phyloP scores from a whole-genome alignment of 2,888 invertebrate species.

The Listrodromus nycthemerus region DNA sequence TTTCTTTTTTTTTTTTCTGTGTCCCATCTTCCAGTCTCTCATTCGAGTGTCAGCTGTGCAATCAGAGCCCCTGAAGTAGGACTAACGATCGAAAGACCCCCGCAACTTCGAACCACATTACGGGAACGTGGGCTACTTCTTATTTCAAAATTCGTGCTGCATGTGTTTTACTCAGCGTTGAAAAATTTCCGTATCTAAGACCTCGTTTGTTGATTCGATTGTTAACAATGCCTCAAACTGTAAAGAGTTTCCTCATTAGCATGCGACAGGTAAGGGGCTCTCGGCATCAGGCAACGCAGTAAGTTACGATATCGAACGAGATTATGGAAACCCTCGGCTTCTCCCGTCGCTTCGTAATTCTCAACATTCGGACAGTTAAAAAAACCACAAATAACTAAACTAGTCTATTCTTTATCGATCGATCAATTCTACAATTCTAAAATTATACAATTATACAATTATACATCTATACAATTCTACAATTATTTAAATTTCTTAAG shows the following conservation, averaged over 20 bases:
- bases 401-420: background rate
- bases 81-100: constrained; percentile 44
- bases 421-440: background rate
- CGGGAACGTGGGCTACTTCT: background rate
- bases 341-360: constrained; percentile 9
- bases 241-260: constrained; percentile 34
- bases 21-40: background rate
- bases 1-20: constrained; percentile 22
- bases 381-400: background rate
- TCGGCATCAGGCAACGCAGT: background rate
- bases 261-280: constrained; percentile 22
- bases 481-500: too few species aligned
- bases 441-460: too few species aligned
- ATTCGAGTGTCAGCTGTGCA: constrained; percentile 51
- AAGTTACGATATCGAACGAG: constrained; percentile 27
- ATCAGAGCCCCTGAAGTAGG: constrained; percentile 37
- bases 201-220: constrained; percentile 27
- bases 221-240: constrained; percentile 35
- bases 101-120: constrained; percentile 26
- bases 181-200: background rate
- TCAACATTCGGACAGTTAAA: background rate
- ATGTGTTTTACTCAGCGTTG: background rate
- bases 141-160: constrained; percentile 17
- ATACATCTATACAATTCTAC: too few species aligned
- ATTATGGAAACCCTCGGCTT: background rate